Base-by-base conservation (phyloP, 2,797 vertebrate genomes). In the Bufotes viridis region DNA sequence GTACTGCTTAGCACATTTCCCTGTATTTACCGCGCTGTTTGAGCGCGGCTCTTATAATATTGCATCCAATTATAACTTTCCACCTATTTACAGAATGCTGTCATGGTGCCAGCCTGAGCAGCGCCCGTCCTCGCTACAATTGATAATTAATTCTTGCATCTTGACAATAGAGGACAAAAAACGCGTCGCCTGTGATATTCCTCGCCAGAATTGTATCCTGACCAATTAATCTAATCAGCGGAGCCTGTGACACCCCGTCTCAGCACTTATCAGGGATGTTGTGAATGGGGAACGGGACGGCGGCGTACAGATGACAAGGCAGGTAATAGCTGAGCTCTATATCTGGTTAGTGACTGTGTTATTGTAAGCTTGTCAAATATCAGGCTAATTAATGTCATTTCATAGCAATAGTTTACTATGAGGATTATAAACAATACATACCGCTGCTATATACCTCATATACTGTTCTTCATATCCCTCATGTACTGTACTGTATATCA, bases 201-300 rank as follows among this genome's bases (percentile, higher is more conserved):
- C 69, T 51, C 26, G 49, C 72, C 26, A 42, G 76, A 34, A 13
- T 42, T 10, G 18, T 57, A 78, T 49, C 60, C 65, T 61, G 55
- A 67, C 75, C 87, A 88, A 88, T 88, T 88, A 88, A 26, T 6
- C 76, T 79, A 78, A 88, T 88, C 81, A 84, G 81, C 74, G 1
- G 57, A 61, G 67, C 29, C 81, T 57, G 58, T 24, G 55, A 63
- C 78, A 79, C 78, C 22, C 20, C 34, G 13, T 65, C 74, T 18
- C 24, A 11, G 69, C 26, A 61, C 69, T 29, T 57, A 76, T 82
- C 60, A 80, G 58, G n/a, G 75, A 15, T 53, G 29, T 67, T 67
- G 14, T 75, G 26, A 80, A 61, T 53, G 57, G 34, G 42, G 24
- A 69, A 53, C 58, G 14, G 72, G 80, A 87, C 60, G 76, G 57